Percentiles rank a stretch among this genome's conserved stretches.
Evolutionary conservation across 2,113 vertebrate genomes (phyloP).

Genomic region (Scatophagus argus): DNA sequence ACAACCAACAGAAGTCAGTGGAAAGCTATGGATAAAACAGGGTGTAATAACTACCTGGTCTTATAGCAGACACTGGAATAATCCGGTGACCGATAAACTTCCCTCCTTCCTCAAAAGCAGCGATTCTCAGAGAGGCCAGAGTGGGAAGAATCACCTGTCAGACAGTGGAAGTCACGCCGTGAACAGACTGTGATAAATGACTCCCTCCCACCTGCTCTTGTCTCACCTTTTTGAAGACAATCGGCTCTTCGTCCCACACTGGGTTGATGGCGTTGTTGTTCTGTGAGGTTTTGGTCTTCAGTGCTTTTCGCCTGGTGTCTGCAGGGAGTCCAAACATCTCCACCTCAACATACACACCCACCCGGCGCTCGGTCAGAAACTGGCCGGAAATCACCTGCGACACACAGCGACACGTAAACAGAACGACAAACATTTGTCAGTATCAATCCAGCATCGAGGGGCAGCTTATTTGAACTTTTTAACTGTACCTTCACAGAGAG

Average conservation of each 20-base stretch:
- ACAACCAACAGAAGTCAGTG: no score
- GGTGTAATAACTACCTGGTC: constrained; percentile 87
- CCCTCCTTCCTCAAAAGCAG: constrained; percentile 96
- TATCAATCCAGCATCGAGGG: no score
- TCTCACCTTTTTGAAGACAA: constrained; percentile 95
- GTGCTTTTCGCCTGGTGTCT: constrained; percentile 95
- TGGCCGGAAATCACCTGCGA: constrained; percentile 97
- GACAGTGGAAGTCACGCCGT: background rate
- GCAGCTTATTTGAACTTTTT: no score
- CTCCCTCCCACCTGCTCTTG: background rate
- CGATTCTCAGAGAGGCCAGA: constrained; percentile 93
- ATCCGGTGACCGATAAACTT: constrained; percentile 97
- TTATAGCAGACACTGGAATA: constrained; percentile 93
- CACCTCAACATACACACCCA: constrained; percentile 95
- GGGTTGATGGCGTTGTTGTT: constrained; percentile 95
- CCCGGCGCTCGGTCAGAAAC: constrained; percentile 95
- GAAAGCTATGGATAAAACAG: no score
- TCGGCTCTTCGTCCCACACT: constrained; percentile 96
- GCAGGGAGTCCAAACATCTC: constrained; percentile 98
- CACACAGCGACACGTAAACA: constrained; percentile 48
- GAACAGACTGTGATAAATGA: accelerated
- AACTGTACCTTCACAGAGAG: constrained; percentile 96
- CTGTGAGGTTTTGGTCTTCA: constrained; percentile 96
- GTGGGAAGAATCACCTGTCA: constrained; percentile 94
- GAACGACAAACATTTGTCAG: background rate